A percentile compares a stretch with the other conserved stretches of the same genome.
Conservation (phyloP, 37 sponge, comb jelly and placozoan species). For the Diacarnus erythraeanus region DNA sequence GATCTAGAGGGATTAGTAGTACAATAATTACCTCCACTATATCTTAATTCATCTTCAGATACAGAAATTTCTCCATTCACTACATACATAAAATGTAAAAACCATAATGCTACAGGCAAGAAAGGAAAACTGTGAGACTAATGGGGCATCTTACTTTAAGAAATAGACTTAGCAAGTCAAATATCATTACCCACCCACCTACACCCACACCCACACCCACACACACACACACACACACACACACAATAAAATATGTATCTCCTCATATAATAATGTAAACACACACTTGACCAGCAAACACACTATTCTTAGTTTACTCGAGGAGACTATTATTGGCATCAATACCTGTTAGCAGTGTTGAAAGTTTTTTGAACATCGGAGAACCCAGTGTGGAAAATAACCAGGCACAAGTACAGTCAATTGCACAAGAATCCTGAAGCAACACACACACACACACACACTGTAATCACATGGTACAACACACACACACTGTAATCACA, state of each 20-base stretch:
- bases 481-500: too few relatives aligned
- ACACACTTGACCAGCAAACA: background rate
- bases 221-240: background rate
- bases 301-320: background rate
- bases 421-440: slow-evolving; percentile 26
- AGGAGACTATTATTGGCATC: too few relatives aligned
- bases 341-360: slow-evolving; percentile 34
- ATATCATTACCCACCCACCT: too few relatives aligned
- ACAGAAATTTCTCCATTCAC: background rate
- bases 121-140: too few relatives aligned
- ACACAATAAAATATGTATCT: too few relatives aligned
- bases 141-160: too few relatives aligned
- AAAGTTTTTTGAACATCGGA: slow-evolving; percentile 22
- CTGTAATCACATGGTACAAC: too few relatives aligned
- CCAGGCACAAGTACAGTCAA: slow-evolving; percentile 90
- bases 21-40: background rate
- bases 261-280: too few relatives aligned
- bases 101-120: background rate
- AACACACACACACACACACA: background rate
- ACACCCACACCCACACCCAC: too few relatives aligned
- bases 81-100: background rate
- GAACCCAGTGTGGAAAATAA: slow-evolving; percentile 52
- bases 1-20: too few relatives aligned
- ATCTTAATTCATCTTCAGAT: background rate
- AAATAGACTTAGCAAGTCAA: too few relatives aligned